phyloP scores from a whole-genome alignment of 1,140 invertebrate species.

The Coelopa frigida region DNA sequence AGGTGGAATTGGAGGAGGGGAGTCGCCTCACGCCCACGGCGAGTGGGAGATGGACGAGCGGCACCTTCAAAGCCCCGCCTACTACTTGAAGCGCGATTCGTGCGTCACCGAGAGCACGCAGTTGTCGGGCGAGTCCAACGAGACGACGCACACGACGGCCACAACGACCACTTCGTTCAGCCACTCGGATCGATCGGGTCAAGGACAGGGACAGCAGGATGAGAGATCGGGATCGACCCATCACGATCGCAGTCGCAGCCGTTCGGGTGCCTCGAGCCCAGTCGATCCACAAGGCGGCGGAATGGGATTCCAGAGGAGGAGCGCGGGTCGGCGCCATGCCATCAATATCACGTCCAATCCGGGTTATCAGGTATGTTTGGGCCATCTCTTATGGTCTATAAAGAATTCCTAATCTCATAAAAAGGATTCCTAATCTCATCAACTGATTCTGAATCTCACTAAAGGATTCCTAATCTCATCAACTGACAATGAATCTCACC shows the following conservation, averaged over 20 bases:
- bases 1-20: slow-evolving; percentile 8
- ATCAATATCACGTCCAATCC: slow-evolving; percentile 45
- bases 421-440: too few species aligned
- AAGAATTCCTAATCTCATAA: too few species aligned
- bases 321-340: slow-evolving; percentile 36
- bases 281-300: not conserved
- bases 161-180: slow-evolving; percentile 42
- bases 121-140: slow-evolving; percentile 34
- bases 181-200: slow-evolving; percentile 27
- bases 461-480: too few species aligned
- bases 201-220: slow-evolving; percentile 14
- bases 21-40: slow-evolving; percentile 13
- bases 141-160: slow-evolving; percentile 31
- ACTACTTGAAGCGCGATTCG: slow-evolving; percentile 32
- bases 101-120: slow-evolving; percentile 41
- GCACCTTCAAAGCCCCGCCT: slow-evolving; percentile 22
- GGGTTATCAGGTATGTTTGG: slow-evolving; percentile 30
- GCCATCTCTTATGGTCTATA: not conserved
- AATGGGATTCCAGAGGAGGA: too few species aligned
- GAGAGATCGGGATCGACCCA: too few species aligned
- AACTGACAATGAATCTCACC: too few species aligned
- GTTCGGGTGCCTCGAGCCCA: not conserved
- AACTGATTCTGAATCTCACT: not conserved
- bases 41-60: slow-evolving; percentile 35
- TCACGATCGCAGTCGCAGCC: too few species aligned